Conservation (phyloP, 2,888 invertebrate genomes). For the Willowsia nigromaculata region DNA sequence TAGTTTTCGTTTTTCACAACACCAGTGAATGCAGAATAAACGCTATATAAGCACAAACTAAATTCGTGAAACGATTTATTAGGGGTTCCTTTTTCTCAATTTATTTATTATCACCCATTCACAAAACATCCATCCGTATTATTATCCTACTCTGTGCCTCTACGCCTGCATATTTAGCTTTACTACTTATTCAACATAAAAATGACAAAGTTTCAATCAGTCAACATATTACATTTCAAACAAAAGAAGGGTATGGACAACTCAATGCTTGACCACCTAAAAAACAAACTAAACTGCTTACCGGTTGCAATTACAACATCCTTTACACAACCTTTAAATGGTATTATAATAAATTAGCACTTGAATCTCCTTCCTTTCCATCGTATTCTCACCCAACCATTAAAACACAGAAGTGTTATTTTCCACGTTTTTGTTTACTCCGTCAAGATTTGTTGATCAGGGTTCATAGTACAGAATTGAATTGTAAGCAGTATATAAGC, state of each 20-base stretch:
- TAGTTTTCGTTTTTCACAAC: background rate
- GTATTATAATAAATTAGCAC: background rate
- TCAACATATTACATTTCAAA: background rate
- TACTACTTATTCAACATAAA: background rate
- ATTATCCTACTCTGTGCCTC: background rate
- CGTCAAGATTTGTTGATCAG: background rate
- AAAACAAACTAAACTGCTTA: background rate
- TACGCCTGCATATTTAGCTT: too few species aligned
- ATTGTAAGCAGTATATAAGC: too few species aligned
- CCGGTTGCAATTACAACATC: constrained; percentile 16
- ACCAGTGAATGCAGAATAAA: background rate
- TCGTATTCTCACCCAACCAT: constrained; percentile 28
- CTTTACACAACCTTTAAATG: background rate
- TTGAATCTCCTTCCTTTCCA: background rate
- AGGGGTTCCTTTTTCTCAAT: background rate
- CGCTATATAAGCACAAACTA: too few species aligned
- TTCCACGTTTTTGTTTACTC: background rate
- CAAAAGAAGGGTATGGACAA: background rate
- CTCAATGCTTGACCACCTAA: background rate
- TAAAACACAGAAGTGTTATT: background rate
- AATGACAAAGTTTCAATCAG: background rate
- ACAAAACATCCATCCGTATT: background rate
- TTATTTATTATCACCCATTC: background rate
- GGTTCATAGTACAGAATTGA: too few species aligned
- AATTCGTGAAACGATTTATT: too few species aligned